A percentile compares a stretch with the other conserved stretches of the same genome.
Conservation (phyloP, 2,113 vertebrate genomes). For the Carlito syrichta region DNA sequence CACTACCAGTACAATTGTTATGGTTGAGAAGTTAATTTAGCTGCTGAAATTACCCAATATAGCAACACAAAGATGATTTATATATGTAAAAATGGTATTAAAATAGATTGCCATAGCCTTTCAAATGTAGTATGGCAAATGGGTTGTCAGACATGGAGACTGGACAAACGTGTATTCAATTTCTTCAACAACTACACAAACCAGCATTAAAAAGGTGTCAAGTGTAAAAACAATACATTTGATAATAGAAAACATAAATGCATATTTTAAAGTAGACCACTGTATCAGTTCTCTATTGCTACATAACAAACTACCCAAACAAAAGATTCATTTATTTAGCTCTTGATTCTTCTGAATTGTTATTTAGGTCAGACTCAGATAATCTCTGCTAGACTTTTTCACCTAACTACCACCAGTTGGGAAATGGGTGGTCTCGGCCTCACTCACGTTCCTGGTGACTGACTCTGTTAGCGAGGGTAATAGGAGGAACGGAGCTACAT, state of each 20-base stretch:
- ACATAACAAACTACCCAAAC: neutral
- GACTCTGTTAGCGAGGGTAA: neutral
- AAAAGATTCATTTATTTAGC: neutral
- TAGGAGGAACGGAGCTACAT: neutral
- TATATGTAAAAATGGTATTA: slow-evolving; percentile 62
- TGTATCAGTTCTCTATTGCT: neutral
- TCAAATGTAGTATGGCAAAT: neutral
- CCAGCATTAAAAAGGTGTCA: neutral
- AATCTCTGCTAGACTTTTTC: neutral
- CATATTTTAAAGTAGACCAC: slow-evolving; percentile 1
- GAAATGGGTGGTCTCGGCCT: neutral
- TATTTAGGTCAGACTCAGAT: neutral
- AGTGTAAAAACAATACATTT: neutral
- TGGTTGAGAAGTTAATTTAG: slow-evolving; percentile 57
- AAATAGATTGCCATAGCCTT: slow-evolving; percentile 56
- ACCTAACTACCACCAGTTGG: neutral
- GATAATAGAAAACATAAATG: neutral
- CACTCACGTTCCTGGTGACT: neutral
- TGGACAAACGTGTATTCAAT: slow-evolving; percentile 41
- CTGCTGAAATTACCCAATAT: slow-evolving; percentile 64
- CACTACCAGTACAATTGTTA: slow-evolving; percentile 39
- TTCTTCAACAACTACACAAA: neutral
- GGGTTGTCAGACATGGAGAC: too few relatives aligned
- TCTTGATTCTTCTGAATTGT: neutral
- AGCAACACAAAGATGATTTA: slow-evolving; percentile 49